Conservation (phyloP, 2,113 vertebrate species). For the Steatornis caripensis region DNA sequence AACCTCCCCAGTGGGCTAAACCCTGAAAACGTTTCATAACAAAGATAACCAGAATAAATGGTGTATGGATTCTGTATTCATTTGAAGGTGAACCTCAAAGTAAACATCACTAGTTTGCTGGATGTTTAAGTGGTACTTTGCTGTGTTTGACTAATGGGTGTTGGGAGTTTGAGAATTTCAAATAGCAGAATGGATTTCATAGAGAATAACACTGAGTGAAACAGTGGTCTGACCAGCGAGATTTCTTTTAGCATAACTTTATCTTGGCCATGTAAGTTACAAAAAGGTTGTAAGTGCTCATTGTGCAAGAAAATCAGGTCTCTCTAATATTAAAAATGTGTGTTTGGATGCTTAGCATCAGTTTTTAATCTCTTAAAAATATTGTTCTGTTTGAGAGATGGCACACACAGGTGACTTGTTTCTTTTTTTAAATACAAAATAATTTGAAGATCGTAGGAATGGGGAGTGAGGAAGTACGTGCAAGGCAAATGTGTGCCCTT, state of each 20-base stretch:
- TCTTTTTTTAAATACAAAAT: not conserved
- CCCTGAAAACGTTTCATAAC: constrained; percentile 63
- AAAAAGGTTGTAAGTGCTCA: not conserved
- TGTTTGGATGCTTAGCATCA: not conserved
- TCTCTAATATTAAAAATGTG: not conserved
- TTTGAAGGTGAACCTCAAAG: constrained; percentile 57
- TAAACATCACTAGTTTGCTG: constrained; percentile 37
- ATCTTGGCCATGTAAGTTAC: not conserved
- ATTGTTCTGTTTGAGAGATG: not conserved
- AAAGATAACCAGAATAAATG: constrained; percentile 61
- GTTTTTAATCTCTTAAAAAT: not conserved
- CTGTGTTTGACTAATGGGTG: constrained; percentile 63
- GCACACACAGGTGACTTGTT: not conserved
- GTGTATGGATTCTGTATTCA: not conserved
- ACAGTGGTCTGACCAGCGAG: not conserved
- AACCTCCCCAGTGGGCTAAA: constrained; percentile 58
- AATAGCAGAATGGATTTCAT: constrained; percentile 51
- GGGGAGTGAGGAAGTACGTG: rapidly evolving
- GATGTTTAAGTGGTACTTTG: constrained; percentile 48
- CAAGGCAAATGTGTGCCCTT: not conserved
- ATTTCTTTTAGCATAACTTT: not conserved
- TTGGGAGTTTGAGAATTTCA: constrained; percentile 38
- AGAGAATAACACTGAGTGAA: not conserved
- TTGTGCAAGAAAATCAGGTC: not conserved
- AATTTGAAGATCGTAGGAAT: not conserved